phyloP scores from a whole-genome alignment of 2,113 vertebrate species.

The Calonectris borealis region DNA sequence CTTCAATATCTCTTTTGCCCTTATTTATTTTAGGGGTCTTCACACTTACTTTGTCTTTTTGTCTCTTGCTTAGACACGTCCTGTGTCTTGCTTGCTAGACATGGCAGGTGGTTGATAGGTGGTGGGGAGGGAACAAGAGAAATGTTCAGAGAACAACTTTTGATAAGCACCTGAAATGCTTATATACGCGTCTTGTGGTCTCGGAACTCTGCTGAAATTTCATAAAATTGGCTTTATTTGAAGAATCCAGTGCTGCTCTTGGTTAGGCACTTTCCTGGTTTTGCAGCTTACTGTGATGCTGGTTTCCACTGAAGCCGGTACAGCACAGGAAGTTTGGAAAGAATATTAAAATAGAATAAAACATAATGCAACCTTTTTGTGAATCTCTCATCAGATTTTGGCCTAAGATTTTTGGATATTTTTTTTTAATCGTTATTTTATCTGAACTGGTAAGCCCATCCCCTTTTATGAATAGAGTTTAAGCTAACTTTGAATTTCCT shows the following conservation, averaged over 20 bases:
- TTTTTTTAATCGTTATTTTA: slow-evolving; percentile 14
- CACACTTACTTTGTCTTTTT: background rate
- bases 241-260: background rate
- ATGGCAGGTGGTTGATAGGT: background rate
- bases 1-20: background rate
- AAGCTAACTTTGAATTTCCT: slow-evolving; percentile 66
- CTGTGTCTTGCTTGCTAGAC: background rate
- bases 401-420: background rate
- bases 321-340: background rate
- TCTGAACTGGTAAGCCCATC: slow-evolving; percentile 44
- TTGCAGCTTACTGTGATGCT: background rate
- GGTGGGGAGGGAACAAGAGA: background rate
- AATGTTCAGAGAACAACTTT: background rate
- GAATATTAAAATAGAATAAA: slow-evolving; percentile 18
- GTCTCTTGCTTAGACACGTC: background rate
- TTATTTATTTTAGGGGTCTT: background rate
- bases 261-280: background rate
- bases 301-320: background rate
- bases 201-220: slow-evolving; percentile 17
- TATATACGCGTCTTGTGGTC: background rate
- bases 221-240: background rate
- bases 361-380: background rate
- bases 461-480: slow-evolving; percentile 51
- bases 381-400: background rate
- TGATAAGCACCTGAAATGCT: background rate